A percentile compares a stretch with the other conserved stretches of the same genome.
Conservation (phyloP, 2,888 invertebrate species). For the Prosapia bicincta region DNA sequence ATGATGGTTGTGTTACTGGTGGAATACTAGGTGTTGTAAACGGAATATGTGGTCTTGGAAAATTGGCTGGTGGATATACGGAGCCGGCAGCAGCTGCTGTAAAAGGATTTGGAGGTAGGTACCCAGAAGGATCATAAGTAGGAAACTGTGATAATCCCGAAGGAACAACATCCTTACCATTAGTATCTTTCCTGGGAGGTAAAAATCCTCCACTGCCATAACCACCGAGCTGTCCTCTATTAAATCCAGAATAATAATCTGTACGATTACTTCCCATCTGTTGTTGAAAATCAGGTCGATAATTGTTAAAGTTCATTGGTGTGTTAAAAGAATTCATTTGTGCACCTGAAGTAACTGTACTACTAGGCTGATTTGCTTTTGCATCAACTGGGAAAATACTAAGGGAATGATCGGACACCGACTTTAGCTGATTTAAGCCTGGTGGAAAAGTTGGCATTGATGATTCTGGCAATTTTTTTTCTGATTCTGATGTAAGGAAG, state of each 20-base stretch:
- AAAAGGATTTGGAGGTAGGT: slow-evolving; percentile 34
- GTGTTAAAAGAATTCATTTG: slow-evolving; percentile 14
- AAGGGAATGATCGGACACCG: slow-evolving; percentile 11
- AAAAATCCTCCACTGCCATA: slow-evolving; percentile 19
- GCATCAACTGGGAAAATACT: slow-evolving; percentile 20
- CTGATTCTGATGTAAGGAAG: background rate
- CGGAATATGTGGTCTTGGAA: slow-evolving; percentile 15
- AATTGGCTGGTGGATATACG: slow-evolving; percentile 3
- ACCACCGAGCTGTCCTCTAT: slow-evolving; percentile 5
- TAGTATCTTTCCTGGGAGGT: slow-evolving; percentile 18
- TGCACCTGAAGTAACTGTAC: slow-evolving; percentile 7
- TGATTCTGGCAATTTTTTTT: background rate
- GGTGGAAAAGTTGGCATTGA: slow-evolving; percentile 1
- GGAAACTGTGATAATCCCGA: slow-evolving; percentile 10
- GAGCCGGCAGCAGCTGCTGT: slow-evolving; percentile 35
- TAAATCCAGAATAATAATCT: slow-evolving; percentile 25
- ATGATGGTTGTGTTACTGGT: slow-evolving; percentile 13
- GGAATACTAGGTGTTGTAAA: slow-evolving; percentile 5
- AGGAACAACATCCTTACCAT: slow-evolving; percentile 15
- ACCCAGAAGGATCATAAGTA: slow-evolving; percentile 9
- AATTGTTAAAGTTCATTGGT: slow-evolving; percentile 12
- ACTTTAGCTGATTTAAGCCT: slow-evolving; percentile 10
- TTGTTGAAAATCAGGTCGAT: slow-evolving; percentile 17
- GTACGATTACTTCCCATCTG: slow-evolving; percentile 6
- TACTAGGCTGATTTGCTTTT: slow-evolving; percentile 4